Percentiles rank a stretch among this genome's conserved stretches.
phyloP scores from a whole-genome alignment of 2,888 invertebrate genomes.

The Oscheius myriophilus region DNA sequence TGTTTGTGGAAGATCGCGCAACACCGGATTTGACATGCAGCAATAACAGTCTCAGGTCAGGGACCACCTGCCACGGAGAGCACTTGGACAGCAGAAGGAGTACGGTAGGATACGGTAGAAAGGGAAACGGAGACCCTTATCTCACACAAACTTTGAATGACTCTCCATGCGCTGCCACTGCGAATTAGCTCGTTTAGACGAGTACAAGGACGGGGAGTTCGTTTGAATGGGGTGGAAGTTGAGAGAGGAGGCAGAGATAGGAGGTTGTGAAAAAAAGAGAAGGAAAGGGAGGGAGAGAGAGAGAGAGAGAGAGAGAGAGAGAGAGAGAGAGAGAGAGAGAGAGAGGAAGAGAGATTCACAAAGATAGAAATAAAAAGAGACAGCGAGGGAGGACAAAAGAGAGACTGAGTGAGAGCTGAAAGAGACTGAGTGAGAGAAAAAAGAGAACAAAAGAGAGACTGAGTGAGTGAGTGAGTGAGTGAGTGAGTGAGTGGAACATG shows the following conservation, averaged over 20 bases:
- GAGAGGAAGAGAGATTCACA: conserved; percentile 28
- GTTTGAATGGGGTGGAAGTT: background rate
- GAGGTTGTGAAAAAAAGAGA: conserved; percentile 15
- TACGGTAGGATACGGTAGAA: background rate
- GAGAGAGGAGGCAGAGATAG: background rate
- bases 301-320: conserved; percentile 32
- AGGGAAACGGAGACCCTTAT: no score
- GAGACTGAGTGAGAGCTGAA: background rate
- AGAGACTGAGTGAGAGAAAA: no score
- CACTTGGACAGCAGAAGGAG: background rate
- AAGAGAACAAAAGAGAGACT: no score
- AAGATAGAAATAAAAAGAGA: conserved; percentile 16
- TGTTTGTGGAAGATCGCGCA: conserved; percentile 29
- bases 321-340: conserved; percentile 37
- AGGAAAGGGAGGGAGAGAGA: conserved; percentile 26
- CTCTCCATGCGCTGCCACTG: no score
- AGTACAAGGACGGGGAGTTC: background rate
- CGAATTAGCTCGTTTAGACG: no score
- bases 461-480: no score
- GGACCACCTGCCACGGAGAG: background rate
- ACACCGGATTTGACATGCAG: conserved; percentile 29
- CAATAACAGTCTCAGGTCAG: conserved; percentile 31
- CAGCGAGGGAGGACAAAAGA: conserved; percentile 29
- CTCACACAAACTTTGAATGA: no score
- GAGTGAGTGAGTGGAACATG: no score